These are phyloP conservation scores for Trissolcus japonicus DNA, from an alignment of 2,888 invertebrate species.

Conservation along the genomic window DNA sequence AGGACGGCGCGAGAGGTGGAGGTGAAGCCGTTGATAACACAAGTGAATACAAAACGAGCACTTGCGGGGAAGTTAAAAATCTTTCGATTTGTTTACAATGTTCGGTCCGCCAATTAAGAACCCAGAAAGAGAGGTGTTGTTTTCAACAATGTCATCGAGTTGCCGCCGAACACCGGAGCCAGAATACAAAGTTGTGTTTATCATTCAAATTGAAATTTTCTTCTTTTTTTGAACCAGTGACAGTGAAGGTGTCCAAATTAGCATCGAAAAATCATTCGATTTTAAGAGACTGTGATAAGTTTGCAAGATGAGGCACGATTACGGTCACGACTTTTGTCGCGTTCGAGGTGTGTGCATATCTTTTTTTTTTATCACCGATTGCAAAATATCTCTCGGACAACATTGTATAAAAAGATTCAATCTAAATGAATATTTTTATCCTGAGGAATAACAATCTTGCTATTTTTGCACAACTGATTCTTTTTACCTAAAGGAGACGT, in stretches of 20 bases:
- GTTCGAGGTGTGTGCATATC: slow-evolving; percentile 1
- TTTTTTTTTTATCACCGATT: neutral
- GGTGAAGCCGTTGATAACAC: neutral
- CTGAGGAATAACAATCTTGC: neutral
- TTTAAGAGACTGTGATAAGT: slow-evolving; percentile 32
- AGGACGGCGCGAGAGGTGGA: too few species aligned
- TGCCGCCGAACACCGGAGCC: slow-evolving; percentile 11
- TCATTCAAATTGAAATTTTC: neutral
- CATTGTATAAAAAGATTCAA: neutral
- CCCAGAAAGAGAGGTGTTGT: slow-evolving; percentile 3
- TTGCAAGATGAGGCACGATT: slow-evolving; percentile 15
- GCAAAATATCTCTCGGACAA: slow-evolving; percentile 11
- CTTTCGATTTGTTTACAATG: slow-evolving; percentile 29
- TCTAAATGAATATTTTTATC: neutral
- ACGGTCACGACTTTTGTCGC: slow-evolving; percentile 17
- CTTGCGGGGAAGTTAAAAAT: slow-evolving; percentile 6
- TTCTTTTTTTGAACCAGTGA: slow-evolving; percentile 20
- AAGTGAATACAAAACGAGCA: neutral
- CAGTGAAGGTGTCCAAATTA: slow-evolving; percentile 28
- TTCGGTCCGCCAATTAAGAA: slow-evolving; percentile 40
- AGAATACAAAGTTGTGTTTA: slow-evolving; percentile 14
- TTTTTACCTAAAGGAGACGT: neutral
- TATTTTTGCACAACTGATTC: neutral
- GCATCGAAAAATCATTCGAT: slow-evolving; percentile 25
- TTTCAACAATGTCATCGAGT: slow-evolving; percentile 25